These are phyloP conservation scores for Hecatera dysodea DNA, from an alignment of 2,888 invertebrate species.

Conservation along the genomic window DNA sequence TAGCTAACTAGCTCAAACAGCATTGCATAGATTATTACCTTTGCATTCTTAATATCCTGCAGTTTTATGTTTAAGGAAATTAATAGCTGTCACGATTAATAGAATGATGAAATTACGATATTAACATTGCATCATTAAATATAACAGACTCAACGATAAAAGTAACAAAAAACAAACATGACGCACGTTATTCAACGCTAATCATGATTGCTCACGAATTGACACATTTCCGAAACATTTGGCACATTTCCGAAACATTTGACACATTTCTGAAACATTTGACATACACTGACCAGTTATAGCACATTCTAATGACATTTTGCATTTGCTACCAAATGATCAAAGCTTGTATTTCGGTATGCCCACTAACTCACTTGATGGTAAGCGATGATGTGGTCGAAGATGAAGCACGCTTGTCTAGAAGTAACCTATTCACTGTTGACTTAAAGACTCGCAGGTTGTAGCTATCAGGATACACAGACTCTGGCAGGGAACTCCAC, in stretches of 20 bases:
- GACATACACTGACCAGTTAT: conserved; percentile 14
- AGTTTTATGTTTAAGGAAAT: conserved; percentile 14
- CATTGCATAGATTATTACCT: background rate
- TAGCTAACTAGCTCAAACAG: background rate
- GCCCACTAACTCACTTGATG: no score
- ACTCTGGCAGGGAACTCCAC: no score
- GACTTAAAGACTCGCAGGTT: no score
- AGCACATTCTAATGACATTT: conserved; percentile 20
- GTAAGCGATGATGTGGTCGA: no score
- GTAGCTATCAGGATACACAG: no score
- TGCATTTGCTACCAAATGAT: conserved; percentile 9
- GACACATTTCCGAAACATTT: conserved; percentile 39
- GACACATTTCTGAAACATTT: conserved; percentile 29
- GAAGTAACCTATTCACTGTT: no score
- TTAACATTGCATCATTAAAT: conserved; percentile 25
- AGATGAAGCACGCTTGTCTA: no score
- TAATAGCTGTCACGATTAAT: background rate
- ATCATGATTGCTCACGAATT: conserved; percentile 41
- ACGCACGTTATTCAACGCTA: conserved; percentile 29
- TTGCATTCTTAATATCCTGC: conserved; percentile 23
- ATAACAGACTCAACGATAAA: conserved; percentile 18
- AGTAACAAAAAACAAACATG: conserved; percentile 32
- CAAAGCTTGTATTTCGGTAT: background rate
- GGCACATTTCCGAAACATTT: conserved; percentile 32
- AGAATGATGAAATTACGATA: conserved; percentile 19